Evolutionary conservation across 2,113 vertebrate genomes (phyloP), one percentile per base, ranked within the genome.

Genomic region (Percopsis transmontana): DNA sequence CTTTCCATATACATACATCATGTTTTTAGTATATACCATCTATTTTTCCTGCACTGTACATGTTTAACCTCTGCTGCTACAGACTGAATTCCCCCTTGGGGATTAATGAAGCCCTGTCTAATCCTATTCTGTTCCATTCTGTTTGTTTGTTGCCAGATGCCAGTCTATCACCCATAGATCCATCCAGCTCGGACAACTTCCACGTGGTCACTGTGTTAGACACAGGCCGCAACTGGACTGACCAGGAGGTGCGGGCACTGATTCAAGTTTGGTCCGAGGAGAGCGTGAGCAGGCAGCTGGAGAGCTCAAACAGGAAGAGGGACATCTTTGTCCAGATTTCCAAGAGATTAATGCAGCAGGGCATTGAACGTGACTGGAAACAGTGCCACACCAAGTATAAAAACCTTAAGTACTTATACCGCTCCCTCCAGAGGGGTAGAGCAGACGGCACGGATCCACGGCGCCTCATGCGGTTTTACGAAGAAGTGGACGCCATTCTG

Each of bases 381-480:
- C 93, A 96, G 68, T 96, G 94, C 66, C 91, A 88, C 60, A 95
- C 92, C 2, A 96, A 97, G 79, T 94, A 95, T 86, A 96, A 95
- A 80, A 96, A 95, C 83, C 91, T 97, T 55, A 96, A 97, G 89
- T 96, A 95, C 2, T 89, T 96, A 58, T 95, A 97, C 74, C 91
- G 93, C 0, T 91, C 92, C 16, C 87, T 95, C 41, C 93, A 94
- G 66, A 94, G 93, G 56, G 93, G 94, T n/a, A 94, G 91, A 47
- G 78, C 74, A 0, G 92, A 79, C 20, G 91, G 72, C 21, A 81
- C 83, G 0, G 94, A 92, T 77, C 89, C 90, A 14, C 85, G 84
- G 41, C 91, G 90, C 57, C 89, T 93, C 68, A 95, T 95, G 92
- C 92, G 88, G 80, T 95, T 95, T 90, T 97, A 96, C 0, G 89